Percentiles rank a stretch among this genome's conserved stretches.
These are phyloP conservation scores for Pentamera pediparva DNA, from an alignment of 53 echinoderm and acorn worm genomes.

Conservation along the genomic window DNA sequence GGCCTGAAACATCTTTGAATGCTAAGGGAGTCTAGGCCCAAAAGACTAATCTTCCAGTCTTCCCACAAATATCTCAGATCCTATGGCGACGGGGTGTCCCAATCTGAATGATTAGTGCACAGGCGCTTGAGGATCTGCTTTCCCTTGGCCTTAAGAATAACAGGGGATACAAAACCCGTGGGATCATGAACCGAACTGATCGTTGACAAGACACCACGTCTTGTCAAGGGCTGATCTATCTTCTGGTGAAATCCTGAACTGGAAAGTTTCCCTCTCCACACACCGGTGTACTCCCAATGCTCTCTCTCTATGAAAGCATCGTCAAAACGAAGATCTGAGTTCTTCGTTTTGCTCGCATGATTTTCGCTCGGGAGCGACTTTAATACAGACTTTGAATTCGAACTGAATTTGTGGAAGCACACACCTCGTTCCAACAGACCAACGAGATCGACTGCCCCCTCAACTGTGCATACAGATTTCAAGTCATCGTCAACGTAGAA, in stretches of 20 bases:
- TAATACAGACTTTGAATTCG: constrained; percentile 44
- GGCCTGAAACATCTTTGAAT: neutral
- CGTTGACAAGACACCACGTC: constrained; percentile 38
- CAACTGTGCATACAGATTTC: constrained; percentile 35
- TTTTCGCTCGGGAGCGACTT: constrained; percentile 36
- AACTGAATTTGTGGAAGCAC: constrained; percentile 49
- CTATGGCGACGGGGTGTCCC: constrained; percentile 36
- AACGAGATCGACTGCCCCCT: constrained; percentile 48
- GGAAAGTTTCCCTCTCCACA: constrained; percentile 40
- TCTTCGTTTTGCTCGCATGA: neutral
- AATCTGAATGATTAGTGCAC: constrained; percentile 18
- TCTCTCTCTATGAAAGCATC: constrained; percentile 29
- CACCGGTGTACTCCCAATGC: constrained; percentile 39
- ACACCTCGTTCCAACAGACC: constrained; percentile 35
- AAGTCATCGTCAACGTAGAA: constrained; percentile 62
- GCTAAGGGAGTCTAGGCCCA: too few relatives aligned
- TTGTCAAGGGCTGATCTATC: neutral
- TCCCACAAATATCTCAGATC: constrained; percentile 33
- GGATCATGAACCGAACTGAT: constrained; percentile 50
- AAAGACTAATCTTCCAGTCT: too few relatives aligned
- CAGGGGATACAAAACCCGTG: constrained; percentile 40
- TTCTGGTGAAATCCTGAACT: constrained; percentile 19
- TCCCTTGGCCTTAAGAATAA: constrained; percentile 27
- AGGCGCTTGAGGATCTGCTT: constrained; percentile 42
- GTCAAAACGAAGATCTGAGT: constrained; percentile 10